These are phyloP conservation scores for Griposia aprilina DNA, from an alignment of 2,888 invertebrate genomes.

Conservation along the genomic window DNA sequence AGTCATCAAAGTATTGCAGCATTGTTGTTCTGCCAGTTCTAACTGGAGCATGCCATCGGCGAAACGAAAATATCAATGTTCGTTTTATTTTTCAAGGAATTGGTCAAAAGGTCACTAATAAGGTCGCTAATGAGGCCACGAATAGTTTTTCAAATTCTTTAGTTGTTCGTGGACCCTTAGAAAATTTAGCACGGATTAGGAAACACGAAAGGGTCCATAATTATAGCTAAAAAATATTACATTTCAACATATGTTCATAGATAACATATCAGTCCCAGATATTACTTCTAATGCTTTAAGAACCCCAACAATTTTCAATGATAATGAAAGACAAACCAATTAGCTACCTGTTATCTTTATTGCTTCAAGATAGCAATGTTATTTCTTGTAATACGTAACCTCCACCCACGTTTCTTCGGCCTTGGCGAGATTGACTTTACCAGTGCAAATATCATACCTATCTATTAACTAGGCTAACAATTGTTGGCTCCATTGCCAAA, in stretches of 20 bases:
- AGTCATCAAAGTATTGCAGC: too few relatives aligned
- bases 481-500: constrained; percentile 79
- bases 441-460: constrained; percentile 72
- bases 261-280: constrained; percentile 7
- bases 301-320: constrained; percentile 16
- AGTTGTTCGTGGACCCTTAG: not conserved
- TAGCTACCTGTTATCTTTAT: constrained; percentile 51
- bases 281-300: constrained; percentile 22
- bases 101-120: constrained; percentile 10
- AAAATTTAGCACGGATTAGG: not conserved
- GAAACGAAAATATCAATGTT: too few relatives aligned
- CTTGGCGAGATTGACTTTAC: constrained; percentile 61
- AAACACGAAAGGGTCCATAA: not conserved
- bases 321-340: constrained; percentile 43
- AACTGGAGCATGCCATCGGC: not conserved
- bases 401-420: constrained; percentile 52
- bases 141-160: not conserved
- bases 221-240: not conserved
- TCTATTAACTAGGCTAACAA: constrained; percentile 69
- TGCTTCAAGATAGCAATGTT: constrained; percentile 46
- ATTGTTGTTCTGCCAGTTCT: not conserved
- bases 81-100: constrained; percentile 15
- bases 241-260: not conserved
- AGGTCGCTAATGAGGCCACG: not conserved
- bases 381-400: constrained; percentile 39